Evolutionary conservation across 2,888 invertebrate species (phyloP).

Genomic region (Cantharis lateralis): DNA sequence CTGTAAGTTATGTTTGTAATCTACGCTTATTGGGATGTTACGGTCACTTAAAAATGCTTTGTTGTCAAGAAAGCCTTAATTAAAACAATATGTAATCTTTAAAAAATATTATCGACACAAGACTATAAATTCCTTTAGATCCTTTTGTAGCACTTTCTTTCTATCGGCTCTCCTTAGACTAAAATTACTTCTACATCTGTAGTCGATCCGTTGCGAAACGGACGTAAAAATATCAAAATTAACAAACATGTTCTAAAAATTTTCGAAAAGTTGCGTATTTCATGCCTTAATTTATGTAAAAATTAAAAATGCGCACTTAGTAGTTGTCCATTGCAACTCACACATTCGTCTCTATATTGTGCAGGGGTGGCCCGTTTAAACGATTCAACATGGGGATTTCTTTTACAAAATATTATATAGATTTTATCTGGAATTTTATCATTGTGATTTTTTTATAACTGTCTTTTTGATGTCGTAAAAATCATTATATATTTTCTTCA

Average conservation of each 20-base stretch:
- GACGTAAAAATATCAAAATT: background rate
- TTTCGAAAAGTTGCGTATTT: background rate
- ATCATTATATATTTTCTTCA: no score
- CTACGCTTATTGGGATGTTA: conserved; percentile 5
- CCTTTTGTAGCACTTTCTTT: background rate
- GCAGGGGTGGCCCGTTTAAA: background rate
- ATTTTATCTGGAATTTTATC: no score
- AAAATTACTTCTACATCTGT: background rate
- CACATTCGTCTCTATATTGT: background rate
- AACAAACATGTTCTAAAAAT: background rate
- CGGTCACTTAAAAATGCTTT: background rate
- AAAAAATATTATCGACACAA: background rate
- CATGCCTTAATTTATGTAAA: background rate
- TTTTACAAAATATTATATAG: no score
- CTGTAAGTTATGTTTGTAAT: conserved; percentile 13
- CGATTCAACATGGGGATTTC: no score
- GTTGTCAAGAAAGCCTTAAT: background rate
- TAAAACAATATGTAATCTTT: background rate
- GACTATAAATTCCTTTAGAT: background rate
- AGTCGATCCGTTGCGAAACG: background rate
- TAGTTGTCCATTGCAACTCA: background rate
- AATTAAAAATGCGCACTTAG: background rate
- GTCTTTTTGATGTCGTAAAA: no score
- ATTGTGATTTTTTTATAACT: no score
- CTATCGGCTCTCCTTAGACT: background rate